Evolutionary conservation across 92 coral and sea anemone species (phyloP).

Genomic region (Galaxea fascicularis): DNA sequence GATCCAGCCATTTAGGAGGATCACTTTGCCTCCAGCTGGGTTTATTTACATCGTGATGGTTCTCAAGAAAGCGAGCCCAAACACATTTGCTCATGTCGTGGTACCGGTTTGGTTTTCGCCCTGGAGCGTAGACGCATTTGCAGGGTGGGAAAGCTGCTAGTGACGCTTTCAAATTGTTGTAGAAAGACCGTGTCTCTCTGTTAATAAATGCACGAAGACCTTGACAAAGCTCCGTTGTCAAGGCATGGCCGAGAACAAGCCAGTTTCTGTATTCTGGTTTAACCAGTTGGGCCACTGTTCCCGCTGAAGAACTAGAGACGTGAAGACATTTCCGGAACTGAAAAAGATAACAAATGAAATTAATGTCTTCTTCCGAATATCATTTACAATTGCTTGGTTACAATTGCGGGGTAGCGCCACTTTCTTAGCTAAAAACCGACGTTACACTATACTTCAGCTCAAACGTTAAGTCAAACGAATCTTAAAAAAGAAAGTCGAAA

Average conservation of each 20-base stretch:
- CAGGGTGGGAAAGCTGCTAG: conserved; percentile 44
- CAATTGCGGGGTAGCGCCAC: too few species aligned
- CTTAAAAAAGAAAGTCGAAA: too few species aligned
- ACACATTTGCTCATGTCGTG: conserved; percentile 64
- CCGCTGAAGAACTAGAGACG: not conserved
- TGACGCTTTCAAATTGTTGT: conserved; percentile 46
- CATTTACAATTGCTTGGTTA: not conserved
- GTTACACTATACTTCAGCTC: too few species aligned
- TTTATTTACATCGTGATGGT: conserved; percentile 42
- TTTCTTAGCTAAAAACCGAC: too few species aligned
- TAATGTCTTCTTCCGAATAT: too few species aligned
- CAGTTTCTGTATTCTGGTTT: conserved; percentile 76
- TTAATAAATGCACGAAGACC: conserved; percentile 74
- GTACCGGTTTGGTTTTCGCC: conserved; percentile 36
- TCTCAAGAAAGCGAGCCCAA: conserved; percentile 73
- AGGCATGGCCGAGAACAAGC: conserved; percentile 85
- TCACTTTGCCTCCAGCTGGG: conserved; percentile 85
- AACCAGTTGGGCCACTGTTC: conserved; percentile 6
- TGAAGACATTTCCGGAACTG: not conserved
- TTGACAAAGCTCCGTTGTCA: conserved; percentile 49
- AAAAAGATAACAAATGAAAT: not conserved
- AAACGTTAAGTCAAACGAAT: too few species aligned
- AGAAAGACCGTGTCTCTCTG: conserved; percentile 51
- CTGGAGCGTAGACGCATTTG: conserved; percentile 44
- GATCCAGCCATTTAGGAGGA: conserved; percentile 7